phyloP scores from a whole-genome alignment of 2,797 vertebrate species.

The Odontamblyopus lacepedii region DNA sequence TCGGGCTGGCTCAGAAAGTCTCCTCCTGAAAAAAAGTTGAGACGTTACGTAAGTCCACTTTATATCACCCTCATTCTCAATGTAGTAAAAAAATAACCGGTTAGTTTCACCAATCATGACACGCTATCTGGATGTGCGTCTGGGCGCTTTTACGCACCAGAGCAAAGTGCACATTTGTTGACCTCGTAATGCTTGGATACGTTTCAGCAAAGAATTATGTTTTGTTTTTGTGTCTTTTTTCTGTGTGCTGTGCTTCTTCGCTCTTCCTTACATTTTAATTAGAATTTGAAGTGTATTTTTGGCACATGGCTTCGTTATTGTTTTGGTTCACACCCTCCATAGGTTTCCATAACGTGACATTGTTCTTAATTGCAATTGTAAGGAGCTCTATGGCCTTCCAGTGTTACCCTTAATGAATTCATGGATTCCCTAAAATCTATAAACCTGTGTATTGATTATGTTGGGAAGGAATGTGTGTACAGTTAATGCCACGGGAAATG shows the following conservation, averaged over 20 bases:
- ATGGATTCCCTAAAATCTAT: slow-evolving; percentile 10
- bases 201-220: slow-evolving; percentile 15
- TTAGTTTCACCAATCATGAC: slow-evolving; percentile 33
- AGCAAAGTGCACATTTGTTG: slow-evolving; percentile 33
- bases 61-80: slow-evolving; percentile 44
- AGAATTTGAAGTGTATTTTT: neutral
- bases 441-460: slow-evolving; percentile 16
- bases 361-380: neutral
- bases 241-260: neutral
- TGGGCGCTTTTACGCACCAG: slow-evolving; percentile 18
- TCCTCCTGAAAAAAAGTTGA: slow-evolving; percentile 98
- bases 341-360: neutral
- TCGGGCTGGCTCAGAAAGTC: slow-evolving; percentile 98
- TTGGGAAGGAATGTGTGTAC: slow-evolving; percentile 15
- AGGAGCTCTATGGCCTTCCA: neutral
- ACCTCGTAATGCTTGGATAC: slow-evolving; percentile 35
- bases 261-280: neutral
- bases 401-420: slow-evolving; percentile 9
- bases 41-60: slow-evolving; percentile 96
- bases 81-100: slow-evolving; percentile 35
- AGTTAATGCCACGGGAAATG: neutral
- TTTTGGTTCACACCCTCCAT: slow-evolving; percentile 16
- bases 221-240: neutral
- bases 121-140: neutral
- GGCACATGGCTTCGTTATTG: slow-evolving; percentile 7